Percentiles rank a stretch among this genome's conserved stretches.
Evolutionary conservation across 2,113 vertebrate species (phyloP).

Genomic region (Esox niger): DNA sequence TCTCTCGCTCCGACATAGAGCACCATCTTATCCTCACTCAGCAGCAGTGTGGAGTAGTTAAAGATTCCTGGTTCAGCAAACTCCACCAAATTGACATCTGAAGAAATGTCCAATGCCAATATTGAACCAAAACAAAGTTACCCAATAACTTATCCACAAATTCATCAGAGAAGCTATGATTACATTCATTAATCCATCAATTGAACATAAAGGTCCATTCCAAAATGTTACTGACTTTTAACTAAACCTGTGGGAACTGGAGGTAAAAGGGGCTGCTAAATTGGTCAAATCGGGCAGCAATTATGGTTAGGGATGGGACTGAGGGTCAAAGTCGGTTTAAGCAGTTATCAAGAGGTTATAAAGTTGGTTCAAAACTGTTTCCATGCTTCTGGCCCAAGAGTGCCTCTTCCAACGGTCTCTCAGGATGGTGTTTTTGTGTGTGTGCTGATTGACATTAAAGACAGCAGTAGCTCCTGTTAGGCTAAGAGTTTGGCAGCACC

Average conservation of each 20-base stretch:
- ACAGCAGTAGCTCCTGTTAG: conserved; percentile 20
- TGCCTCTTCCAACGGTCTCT: neutral
- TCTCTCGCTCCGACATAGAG: conserved; percentile 93
- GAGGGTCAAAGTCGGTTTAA: no score
- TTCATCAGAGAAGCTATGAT: neutral
- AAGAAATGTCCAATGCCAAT: conserved; percentile 5
- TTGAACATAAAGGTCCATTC: no score
- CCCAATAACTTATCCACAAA: neutral
- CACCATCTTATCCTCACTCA: conserved; percentile 78
- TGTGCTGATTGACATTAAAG: conserved; percentile 24
- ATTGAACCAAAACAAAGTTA: neutral
- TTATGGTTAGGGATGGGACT: no score
- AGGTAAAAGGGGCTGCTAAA: no score
- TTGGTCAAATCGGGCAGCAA: no score
- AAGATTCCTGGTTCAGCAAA: conserved; percentile 84
- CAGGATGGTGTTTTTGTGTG: neutral
- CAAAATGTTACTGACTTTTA: no score
- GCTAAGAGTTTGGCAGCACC: conserved; percentile 16
- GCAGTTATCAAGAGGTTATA: neutral
- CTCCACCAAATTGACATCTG: conserved; percentile 84
- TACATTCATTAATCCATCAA: no score
- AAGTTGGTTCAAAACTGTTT: neutral
- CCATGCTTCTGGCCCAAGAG: neutral
- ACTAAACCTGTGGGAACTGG: no score
- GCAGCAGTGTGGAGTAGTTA: conserved; percentile 90